Percentiles rank a stretch among this genome's conserved stretches.
Evolutionary conservation across 2,888 invertebrate species (phyloP).

Genomic region (Papilio protenor): DNA sequence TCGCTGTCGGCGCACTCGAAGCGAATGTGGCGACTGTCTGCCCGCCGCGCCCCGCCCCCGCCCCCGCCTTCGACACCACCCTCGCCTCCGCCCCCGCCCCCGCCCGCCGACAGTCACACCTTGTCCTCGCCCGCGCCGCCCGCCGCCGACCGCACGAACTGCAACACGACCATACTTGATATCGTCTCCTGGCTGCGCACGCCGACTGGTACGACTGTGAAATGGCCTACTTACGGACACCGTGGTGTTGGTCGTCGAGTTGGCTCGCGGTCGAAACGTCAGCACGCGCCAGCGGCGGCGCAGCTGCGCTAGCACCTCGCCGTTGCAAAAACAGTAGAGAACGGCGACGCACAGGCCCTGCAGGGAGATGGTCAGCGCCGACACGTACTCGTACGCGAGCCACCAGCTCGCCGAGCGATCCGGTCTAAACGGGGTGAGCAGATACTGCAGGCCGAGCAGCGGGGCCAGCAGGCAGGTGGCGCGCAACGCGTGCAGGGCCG

Average conservation of each 20-base stretch:
- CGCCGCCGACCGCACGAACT: conserved; percentile 92
- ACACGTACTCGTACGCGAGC: conserved; percentile 91
- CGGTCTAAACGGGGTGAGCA: conserved; percentile 94
- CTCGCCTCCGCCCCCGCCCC: conserved; percentile 56
- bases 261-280: conserved; percentile 90
- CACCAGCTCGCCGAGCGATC: conserved; percentile 88
- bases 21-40: conserved; percentile 68
- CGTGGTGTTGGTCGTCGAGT: conserved; percentile 93
- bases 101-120: conserved; percentile 89
- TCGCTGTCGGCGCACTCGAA: conserved; percentile 77
- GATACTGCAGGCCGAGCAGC: conserved; percentile 94
- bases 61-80: conserved; percentile 43
- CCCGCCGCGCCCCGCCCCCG: conserved; percentile 40
- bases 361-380: conserved; percentile 94
- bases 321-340: conserved; percentile 97
- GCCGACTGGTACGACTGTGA: conserved; percentile 28
- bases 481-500: conserved; percentile 91
- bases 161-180: conserved; percentile 64
- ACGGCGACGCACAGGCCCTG: conserved; percentile 97
- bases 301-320: conserved; percentile 95
- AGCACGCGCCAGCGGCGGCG: conserved; percentile 94
- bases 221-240: conserved; percentile 89
- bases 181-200: background rate
- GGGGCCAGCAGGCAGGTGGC: conserved; percentile 94
- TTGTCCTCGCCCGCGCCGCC: conserved; percentile 89